Percentiles rank a stretch among this genome's conserved stretches.
phyloP scores from a whole-genome alignment of 2,113 vertebrate genomes.

The Psammodynastes pulverulentus region DNA sequence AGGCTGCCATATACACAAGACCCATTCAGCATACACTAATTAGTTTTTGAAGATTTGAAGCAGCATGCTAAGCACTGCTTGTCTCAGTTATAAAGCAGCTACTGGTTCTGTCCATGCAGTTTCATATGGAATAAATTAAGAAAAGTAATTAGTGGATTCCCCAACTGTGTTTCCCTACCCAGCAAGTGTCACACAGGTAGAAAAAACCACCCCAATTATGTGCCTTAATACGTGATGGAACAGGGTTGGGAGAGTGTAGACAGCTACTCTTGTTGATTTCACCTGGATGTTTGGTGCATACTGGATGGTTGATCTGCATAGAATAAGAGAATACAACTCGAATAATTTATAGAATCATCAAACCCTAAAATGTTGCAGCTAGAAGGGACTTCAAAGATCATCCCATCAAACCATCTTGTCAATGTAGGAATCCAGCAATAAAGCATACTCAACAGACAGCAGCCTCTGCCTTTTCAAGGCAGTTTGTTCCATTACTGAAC shows the following conservation, averaged over 20 bases:
- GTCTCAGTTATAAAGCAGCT: not conserved
- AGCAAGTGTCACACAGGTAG: not conserved
- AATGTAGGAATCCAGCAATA: not conserved
- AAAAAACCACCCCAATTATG: not conserved
- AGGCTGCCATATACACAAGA: not conserved
- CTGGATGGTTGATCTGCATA: not conserved
- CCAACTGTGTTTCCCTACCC: not conserved
- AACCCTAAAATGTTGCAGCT: not conserved
- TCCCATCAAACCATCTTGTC: not conserved
- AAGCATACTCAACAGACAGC: not conserved
- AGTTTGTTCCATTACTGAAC: not conserved
- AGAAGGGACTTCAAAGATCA: not conserved
- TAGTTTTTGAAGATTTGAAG: not conserved
- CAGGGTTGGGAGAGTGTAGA: not conserved
- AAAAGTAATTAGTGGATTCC: not conserved
- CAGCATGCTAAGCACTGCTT: not conserved
- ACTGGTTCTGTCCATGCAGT: not conserved
- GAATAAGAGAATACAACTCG: not conserved
- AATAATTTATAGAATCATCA: not conserved
- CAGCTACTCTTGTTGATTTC: not conserved
- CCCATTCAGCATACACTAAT: not conserved
- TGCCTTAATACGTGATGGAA: not conserved
- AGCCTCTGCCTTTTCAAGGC: not conserved
- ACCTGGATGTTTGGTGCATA: not conserved
- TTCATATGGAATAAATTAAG: not conserved